Evolutionary conservation across 2,888 invertebrate species (phyloP), one percentile per base, ranked within the genome.

Genomic region (Eupeodes luniger): DNA sequence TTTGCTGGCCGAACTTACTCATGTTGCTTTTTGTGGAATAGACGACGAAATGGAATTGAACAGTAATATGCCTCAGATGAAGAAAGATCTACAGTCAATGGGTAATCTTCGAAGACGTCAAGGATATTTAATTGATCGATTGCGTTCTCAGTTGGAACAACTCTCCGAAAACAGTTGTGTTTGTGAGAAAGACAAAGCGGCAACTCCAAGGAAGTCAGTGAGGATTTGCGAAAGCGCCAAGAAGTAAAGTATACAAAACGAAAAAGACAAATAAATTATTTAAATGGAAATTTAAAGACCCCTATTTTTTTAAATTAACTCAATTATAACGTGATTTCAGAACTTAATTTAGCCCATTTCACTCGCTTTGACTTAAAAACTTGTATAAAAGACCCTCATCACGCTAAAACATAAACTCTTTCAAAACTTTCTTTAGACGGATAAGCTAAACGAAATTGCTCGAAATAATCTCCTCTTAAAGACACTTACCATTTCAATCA

Each of bases 1-100:
- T 10, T 67, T 93, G 10, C 77, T 93, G 0, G 53, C 74, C 0
- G 92, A 93, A 7, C 89, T 93, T n/a, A 91, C 92, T 36, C 72
- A 85, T 3, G 62, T 91, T 4, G 90, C 90, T 0, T 89, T 90
- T 19, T 78, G 89, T 55, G 90, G 90, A 49, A 64, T 90, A 11
- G 91, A 91, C 7, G 66, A 78, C 7, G 66, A 78, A 1, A 47
- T 14, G 5, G 70, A 44, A 4, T 57, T 70, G 4, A 44, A 36
- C 0, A 80, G 90, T 0, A 80, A 90, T 5, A 44, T 92, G 80
- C 92, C 92, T 5, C 81, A 69, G 0, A 85, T 92, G 57, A 53
- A 86, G 10, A 82, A 87, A 5, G 92, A 92, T 12, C 64, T 90
- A 0, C 51, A 77, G 0, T 76, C 79, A 14, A 67, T 92, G 90